Evolutionary conservation across 2,797 vertebrate species (phyloP).

Genomic region (Merluccius polli): DNA sequence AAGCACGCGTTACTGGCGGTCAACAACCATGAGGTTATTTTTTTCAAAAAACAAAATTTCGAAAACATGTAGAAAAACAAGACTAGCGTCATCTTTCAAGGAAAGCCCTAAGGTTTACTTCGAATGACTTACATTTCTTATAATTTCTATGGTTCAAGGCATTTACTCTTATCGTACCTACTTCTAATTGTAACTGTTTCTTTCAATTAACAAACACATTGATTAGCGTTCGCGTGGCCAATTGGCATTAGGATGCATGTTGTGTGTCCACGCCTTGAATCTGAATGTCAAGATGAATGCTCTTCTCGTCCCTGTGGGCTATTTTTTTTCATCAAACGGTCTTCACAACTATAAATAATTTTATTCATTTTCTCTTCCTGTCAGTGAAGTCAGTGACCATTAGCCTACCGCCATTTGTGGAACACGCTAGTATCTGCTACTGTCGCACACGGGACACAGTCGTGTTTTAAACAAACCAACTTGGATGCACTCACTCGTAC

Average conservation of each 20-base stretch:
- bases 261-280: conserved; percentile 15
- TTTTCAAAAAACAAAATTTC: neutral
- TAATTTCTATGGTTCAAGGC: neutral
- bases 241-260: neutral
- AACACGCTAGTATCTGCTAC: conserved; percentile 34
- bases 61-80: neutral
- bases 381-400: neutral
- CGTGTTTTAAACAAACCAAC: conserved; percentile 29
- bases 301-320: conserved; percentile 17
- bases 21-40: conserved; percentile 17
- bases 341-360: neutral
- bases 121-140: conserved; percentile 29
- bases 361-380: neutral
- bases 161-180: neutral
- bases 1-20: conserved; percentile 30
- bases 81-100: neutral
- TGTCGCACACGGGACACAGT: conserved; percentile 45
- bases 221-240: neutral
- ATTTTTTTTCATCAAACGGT: conserved; percentile 3
- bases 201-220: neutral
- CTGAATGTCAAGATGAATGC: conserved; percentile 42
- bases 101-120: conserved; percentile 46
- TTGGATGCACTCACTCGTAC: conserved; percentile 38
- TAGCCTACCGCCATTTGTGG: neutral
- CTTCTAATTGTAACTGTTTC: neutral